These are phyloP conservation scores for Orchestes rusci DNA, from an alignment of 2,888 invertebrate species.

Conservation along the genomic window DNA sequence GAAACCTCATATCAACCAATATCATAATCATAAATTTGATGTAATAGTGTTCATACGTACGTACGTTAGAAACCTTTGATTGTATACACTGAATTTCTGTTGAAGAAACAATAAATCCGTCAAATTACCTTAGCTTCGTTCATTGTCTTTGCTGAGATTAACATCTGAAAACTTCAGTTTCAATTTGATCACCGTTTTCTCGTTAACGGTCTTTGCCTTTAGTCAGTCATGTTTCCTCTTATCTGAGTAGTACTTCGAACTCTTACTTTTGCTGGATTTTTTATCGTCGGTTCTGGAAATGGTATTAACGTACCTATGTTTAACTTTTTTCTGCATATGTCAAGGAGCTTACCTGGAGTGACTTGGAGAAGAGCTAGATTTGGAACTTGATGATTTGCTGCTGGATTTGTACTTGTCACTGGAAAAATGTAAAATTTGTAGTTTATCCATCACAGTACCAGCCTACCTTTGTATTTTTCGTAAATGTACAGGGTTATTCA, in stretches of 20 bases:
- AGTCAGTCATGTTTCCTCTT: slow-evolving; percentile 24
- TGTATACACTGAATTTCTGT: too few species aligned
- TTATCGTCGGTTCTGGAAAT: slow-evolving; percentile 18
- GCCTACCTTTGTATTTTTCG: too few species aligned
- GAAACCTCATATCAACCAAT: too few species aligned
- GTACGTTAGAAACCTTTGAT: too few species aligned
- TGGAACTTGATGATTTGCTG: slow-evolving; percentile 24
- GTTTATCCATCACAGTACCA: too few species aligned
- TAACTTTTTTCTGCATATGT: too few species aligned
- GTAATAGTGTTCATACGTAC: too few species aligned
- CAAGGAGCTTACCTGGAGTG: slow-evolving; percentile 14
- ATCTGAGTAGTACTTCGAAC: slow-evolving; percentile 37
- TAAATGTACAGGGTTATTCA: too few species aligned
- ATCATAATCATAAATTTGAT: too few species aligned
- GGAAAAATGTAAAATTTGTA: slow-evolving; percentile 11
- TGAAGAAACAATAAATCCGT: too few species aligned
- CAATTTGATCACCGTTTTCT: slow-evolving; percentile 8
- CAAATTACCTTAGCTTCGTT: too few species aligned
- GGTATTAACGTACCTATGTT: too few species aligned
- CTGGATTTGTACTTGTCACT: slow-evolving; percentile 26
- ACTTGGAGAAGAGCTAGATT: slow-evolving; percentile 19
- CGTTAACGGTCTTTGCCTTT: background rate
- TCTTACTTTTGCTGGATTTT: slow-evolving; percentile 44
- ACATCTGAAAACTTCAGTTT: slow-evolving; percentile 12
- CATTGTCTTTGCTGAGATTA: slow-evolving; percentile 5